Evolutionary conservation across 2,888 invertebrate species (phyloP).

Genomic region (Chirona hameri): DNA sequence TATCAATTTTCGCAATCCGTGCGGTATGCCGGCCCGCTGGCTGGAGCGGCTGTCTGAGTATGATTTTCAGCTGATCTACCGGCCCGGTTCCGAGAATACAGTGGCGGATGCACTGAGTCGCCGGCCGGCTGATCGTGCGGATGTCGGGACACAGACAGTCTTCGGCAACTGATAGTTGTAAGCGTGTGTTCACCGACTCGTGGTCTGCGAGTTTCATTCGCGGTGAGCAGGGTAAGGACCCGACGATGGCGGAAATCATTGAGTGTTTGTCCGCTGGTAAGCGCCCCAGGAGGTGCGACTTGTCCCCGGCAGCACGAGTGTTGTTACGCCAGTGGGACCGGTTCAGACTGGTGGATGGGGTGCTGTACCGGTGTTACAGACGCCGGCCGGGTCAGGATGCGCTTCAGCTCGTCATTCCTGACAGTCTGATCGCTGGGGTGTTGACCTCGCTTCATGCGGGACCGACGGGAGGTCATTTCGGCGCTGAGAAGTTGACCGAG

Average conservation of each 20-base stretch:
- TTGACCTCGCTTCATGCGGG: not conserved
- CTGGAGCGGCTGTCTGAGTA: not conserved
- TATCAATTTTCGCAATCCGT: too few relatives aligned
- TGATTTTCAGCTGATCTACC: not conserved
- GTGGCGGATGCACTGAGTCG: not conserved
- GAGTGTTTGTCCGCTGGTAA: not conserved
- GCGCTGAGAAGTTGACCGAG: not conserved
- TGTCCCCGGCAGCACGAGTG: not conserved
- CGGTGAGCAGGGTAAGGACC: not conserved
- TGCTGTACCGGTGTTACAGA: not conserved
- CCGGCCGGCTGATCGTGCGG: not conserved
- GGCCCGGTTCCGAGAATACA: too few relatives aligned
- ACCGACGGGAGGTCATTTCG: not conserved
- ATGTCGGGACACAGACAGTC: too few relatives aligned
- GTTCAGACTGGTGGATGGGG: not conserved
- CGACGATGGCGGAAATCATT: not conserved
- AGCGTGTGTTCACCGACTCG: not conserved
- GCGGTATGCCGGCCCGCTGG: not conserved
- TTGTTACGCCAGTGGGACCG: not conserved
- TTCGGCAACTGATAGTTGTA: too few relatives aligned
- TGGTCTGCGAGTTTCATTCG: not conserved
- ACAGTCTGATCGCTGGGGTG: not conserved
- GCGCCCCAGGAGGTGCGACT: not conserved
- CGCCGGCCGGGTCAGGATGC: not conserved
- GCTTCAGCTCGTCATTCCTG: not conserved